These are phyloP conservation scores for Aricia artaxerxes DNA, from an alignment of 2,888 invertebrate species.

Conservation along the genomic window DNA sequence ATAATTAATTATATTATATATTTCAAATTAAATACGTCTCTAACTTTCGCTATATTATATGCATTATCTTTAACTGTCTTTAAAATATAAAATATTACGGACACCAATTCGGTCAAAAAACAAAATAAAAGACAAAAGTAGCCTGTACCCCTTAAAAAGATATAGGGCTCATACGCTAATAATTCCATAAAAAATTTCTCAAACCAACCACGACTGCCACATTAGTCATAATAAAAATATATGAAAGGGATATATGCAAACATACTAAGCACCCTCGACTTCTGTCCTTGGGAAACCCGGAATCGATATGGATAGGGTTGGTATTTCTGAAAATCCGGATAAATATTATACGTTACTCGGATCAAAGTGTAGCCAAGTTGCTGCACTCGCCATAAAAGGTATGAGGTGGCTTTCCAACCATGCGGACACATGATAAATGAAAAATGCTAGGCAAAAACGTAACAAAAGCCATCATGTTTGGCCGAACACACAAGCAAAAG, in stretches of 20 bases:
- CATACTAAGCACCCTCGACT: conserved; percentile 8
- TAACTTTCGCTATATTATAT: too few relatives aligned
- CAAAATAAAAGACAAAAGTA: neutral
- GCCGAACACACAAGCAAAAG: neutral
- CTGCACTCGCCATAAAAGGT: neutral
- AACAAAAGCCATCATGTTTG: neutral
- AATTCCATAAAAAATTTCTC: neutral
- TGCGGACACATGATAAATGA: neutral
- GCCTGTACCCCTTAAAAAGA: neutral
- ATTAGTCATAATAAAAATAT: conserved; percentile 27
- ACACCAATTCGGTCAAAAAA: too few relatives aligned
- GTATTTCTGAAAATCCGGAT: neutral
- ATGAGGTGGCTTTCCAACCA: neutral
- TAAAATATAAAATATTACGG: too few relatives aligned
- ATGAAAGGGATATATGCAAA: conserved; percentile 29
- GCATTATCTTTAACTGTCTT: too few relatives aligned
- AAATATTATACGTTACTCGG: neutral
- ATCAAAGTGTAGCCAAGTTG: neutral
- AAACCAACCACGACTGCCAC: conserved; percentile 6
- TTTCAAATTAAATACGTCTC: too few relatives aligned
- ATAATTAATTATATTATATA: too few relatives aligned
- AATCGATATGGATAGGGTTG: conserved; percentile 19
- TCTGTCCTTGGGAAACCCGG: conserved; percentile 18
- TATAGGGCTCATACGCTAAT: neutral
- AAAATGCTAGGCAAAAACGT: neutral